Conservation (phyloP, 1,140 invertebrate genomes). For the Drosophila neocordata region DNA sequence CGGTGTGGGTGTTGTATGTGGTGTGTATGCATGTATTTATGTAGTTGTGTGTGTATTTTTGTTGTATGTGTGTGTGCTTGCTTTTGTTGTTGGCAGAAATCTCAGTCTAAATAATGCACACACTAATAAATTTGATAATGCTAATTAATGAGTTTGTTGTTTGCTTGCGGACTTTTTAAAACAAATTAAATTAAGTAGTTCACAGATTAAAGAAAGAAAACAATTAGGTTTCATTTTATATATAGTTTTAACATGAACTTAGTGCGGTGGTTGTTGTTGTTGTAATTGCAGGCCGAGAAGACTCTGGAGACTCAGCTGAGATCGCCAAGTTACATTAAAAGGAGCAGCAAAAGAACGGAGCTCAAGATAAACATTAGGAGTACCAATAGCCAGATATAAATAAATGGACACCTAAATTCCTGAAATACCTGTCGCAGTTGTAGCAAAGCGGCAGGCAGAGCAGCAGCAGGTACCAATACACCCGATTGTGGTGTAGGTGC, state of each 20-base stretch:
- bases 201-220: conserved; percentile 38
- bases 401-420: neutral
- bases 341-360: conserved; percentile 33
- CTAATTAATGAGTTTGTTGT: conserved; percentile 9
- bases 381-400: neutral
- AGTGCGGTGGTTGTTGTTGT: conserved; percentile 55
- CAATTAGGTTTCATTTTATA: conserved; percentile 9
- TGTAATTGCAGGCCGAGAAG: neutral
- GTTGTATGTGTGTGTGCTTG: conserved; percentile 23
- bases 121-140: conserved; percentile 26
- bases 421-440: conserved; percentile 22
- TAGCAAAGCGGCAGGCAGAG: neutral
- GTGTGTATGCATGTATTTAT: conserved; percentile 14
- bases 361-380: conserved; percentile 8
- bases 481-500: neutral
- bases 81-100: conserved; percentile 58
- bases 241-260: conserved; percentile 58
- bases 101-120: conserved; percentile 66
- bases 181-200: conserved; percentile 25
- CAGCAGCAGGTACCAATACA: conserved; percentile 21
- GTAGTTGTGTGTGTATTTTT: conserved; percentile 24
- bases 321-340: conserved; percentile 34
- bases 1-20: neutral
- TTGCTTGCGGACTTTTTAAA: conserved; percentile 12
- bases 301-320: conserved; percentile 18